Conservation (phyloP, 2,113 vertebrate species). For the Albula goreensis region DNA sequence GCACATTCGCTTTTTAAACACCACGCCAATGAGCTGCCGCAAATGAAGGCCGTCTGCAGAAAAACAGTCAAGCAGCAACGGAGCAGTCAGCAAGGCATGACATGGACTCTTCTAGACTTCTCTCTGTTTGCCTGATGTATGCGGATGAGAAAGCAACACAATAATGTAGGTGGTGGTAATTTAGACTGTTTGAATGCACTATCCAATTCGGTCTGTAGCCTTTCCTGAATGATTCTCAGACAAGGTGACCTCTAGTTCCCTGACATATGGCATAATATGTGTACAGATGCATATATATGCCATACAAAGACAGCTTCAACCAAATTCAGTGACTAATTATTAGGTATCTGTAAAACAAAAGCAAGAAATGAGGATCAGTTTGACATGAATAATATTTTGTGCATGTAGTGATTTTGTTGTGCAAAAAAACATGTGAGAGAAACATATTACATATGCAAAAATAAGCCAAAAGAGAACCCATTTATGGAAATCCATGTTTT, state of each 20-base stretch:
- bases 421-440: background rate
- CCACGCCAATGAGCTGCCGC: conserved; percentile 77
- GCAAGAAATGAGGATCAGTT: background rate
- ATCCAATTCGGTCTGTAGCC: background rate
- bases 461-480: background rate
- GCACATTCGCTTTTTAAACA: conserved; percentile 86
- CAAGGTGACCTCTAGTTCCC: background rate
- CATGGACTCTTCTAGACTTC: background rate
- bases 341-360: background rate
- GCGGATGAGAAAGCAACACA: background rate
- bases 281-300: background rate
- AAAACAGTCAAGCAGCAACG: background rate
- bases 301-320: background rate
- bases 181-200: background rate
- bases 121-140: background rate
- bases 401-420: background rate
- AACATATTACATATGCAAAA: background rate
- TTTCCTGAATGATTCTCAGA: background rate
- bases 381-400: background rate
- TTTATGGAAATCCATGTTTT: background rate
- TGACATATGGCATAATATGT: background rate
- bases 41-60: conserved; percentile 59
- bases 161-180: background rate
- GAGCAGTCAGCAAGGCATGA: background rate
- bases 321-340: background rate